Conservation (phyloP, 64 coral and sea anemone genomes). For the Dendrophyllia cribrosa region DNA sequence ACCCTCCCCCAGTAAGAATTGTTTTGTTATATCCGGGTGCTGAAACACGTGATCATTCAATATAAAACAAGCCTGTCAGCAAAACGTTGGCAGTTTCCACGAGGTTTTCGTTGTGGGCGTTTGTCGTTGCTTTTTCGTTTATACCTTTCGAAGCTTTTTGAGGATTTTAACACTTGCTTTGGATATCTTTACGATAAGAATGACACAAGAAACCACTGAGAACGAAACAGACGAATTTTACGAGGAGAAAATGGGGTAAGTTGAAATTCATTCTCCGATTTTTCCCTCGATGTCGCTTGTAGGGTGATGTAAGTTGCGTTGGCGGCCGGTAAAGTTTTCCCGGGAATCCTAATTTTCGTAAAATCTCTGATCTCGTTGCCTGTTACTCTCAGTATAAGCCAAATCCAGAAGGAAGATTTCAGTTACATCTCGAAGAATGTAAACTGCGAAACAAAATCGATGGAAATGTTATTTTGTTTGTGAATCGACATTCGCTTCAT, state of each 20-base stretch:
- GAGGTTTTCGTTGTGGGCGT: not conserved
- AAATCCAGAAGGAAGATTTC: not conserved
- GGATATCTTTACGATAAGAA: not conserved
- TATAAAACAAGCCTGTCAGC: slow-evolving; percentile 25
- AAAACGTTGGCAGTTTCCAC: not conserved
- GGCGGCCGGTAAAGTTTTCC: slow-evolving; percentile 10
- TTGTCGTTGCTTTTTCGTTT: not conserved
- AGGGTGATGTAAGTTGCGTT: not conserved
- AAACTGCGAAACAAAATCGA: not conserved
- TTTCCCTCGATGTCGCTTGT: not conserved
- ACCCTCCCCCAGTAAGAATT: not conserved
- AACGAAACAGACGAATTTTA: slow-evolving; percentile 42
- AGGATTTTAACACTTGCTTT: not conserved
- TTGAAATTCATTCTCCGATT: not conserved
- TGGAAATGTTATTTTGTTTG: not conserved
- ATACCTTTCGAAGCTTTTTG: not conserved
- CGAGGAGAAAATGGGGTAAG: slow-evolving; percentile 22
- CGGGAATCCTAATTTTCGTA: not conserved
- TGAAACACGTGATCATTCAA: slow-evolving; percentile 13
- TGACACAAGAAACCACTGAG: slow-evolving; percentile 39
- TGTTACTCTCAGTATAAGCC: not conserved
- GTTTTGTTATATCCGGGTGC: slow-evolving; percentile 18
- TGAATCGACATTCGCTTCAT: not conserved
- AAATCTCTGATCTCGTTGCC: not conserved
- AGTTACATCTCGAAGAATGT: not conserved